Evolutionary conservation across 2,113 vertebrate species (phyloP), one percentile per base, ranked within the genome.

Genomic region (Monopterus albus): DNA sequence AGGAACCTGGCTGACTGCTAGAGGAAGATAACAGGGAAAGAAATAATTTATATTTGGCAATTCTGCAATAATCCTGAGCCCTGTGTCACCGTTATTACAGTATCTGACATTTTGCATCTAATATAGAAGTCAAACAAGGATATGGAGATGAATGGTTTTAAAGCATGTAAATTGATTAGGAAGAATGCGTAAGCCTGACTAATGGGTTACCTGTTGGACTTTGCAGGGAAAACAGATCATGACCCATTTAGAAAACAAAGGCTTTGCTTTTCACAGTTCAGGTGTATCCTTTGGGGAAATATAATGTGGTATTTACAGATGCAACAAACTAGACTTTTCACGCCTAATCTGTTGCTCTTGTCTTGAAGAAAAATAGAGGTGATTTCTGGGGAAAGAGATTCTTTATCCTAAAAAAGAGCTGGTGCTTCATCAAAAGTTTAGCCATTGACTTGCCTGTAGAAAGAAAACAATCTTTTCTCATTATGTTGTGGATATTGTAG

Each of bases 91-190:
- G 29, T 89, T 89, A 88, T 82, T 83, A 86, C 81, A 81, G 74
- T 63, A 81, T 79, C 81, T 81, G 81, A 87, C 84, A 87, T 82
- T 85, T 81, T 82, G 68, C 79, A 75, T 85, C 77, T 86, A 85
- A 86, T 88, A 79, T 61, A 75, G 83, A 70, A 81, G 88, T 87
- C 83, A 88, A 78, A 82, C 3, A 8, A 51, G 57, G 56, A 74
- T 78, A 87, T 88, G 83, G 81, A 89, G 83, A 88, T 82, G 73
- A 86, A 91, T 88, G 88, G 75, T 64, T 69, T 45, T 65, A 64
- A 77, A 78, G 42, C 56, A 75, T 80, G 42, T 79, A 85, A 87
- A 85, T 82, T 73, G 87, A 91, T 87, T 84, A 74, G 59, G 52
- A 63, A 58, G 35, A 74, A 60, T 26, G 36, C 67, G 62, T 57